Conservation (phyloP, 2,113 vertebrate genomes). For the Patagioenas fasciata region DNA sequence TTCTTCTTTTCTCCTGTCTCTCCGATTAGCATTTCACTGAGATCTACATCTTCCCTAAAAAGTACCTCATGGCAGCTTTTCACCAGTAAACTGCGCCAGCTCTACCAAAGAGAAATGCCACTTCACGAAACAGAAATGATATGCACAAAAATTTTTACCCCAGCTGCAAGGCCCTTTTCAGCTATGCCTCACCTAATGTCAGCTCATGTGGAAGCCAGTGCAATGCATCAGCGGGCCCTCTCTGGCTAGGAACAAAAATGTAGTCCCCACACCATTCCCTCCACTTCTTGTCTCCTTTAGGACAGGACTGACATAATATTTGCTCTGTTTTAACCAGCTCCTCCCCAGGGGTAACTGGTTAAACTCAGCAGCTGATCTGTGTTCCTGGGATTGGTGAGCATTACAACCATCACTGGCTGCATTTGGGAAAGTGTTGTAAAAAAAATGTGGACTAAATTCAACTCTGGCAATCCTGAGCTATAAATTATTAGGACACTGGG, state of each 20-base stretch:
- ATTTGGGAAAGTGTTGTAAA: neutral
- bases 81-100: neutral
- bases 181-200: neutral
- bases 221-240: neutral
- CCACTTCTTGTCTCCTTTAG: neutral
- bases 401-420: neutral
- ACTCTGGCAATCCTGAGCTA: neutral
- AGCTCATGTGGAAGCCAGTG: neutral
- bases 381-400: neutral
- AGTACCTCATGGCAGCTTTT: neutral
- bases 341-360: neutral
- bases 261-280: neutral
- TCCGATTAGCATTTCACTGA: neutral
- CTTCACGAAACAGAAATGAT: neutral
- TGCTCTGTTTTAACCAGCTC: neutral
- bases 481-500: neutral
- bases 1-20: neutral
- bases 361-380: neutral
- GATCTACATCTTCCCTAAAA: slow-evolving; percentile 9
- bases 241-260: neutral
- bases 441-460: neutral
- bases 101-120: neutral
- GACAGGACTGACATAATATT: neutral
- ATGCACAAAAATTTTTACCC: neutral
- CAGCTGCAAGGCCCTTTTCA: neutral